Evolutionary conservation across 92 coral and sea anemone genomes (phyloP), one percentile per base, ranked within the genome.

Genomic region (Palythoa grandis): DNA sequence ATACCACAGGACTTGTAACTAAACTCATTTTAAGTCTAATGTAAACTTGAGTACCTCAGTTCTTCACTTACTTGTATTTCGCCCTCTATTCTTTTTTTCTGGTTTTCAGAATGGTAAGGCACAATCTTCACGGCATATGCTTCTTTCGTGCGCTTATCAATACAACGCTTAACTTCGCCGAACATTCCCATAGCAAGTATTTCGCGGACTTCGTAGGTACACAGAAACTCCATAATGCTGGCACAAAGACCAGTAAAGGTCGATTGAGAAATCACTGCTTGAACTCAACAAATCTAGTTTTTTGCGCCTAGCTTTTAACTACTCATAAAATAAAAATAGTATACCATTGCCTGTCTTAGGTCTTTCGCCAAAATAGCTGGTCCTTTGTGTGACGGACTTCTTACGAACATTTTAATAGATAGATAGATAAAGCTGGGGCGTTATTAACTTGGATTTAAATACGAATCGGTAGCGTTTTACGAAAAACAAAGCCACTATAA

Each of bases 121-220:
- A 88, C 84, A 58, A 92, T 94, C 66, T 94, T 94, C 14, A 94
- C 93, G 1, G 97, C 97, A 60, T 87, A 90, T 29, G 90, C 84
- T 82, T 83, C 87, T 24, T 89, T 86, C 23, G 93, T 94, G 70
- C 91, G 86, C 65, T 89, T 92, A 20, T 94, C 95, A 74, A 94
- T 70, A 75, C 97, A 94, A 37, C 90, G 92, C 67, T 90, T 86
- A 37, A 94, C 92, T 48, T 92, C 93, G 17, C 95, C 77, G 82
- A 85, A 92, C 56, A 85, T 77, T 4, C 97, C 97, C 61, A 88
- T 90, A 1, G 93, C 97, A 22, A 94, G 80, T 52, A 92, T 92
- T 69, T 94, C 95, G 35, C 94, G 79, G 25, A 94, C 92, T 53
- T 94, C 98, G 72, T 68, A 94, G 68, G 85, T 85, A 66, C 95